Percentiles rank a stretch among this genome's conserved stretches.
Conservation (phyloP, 1,140 invertebrate genomes). For the Drosophila bipectinata region DNA sequence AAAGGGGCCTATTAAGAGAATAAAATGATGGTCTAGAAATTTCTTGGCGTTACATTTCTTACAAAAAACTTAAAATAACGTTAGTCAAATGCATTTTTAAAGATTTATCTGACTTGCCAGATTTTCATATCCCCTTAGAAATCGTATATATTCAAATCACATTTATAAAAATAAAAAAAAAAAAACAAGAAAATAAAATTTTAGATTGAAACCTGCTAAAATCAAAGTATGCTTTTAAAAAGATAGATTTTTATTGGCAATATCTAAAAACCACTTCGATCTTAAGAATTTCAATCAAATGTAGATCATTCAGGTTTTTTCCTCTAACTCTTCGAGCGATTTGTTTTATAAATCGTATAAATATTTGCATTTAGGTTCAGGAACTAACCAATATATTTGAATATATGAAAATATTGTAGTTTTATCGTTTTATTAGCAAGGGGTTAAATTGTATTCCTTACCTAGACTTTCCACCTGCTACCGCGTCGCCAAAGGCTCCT, state of each 20-base stretch:
- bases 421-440: background rate
- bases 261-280: background rate
- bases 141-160: too few species aligned
- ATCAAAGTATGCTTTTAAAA: background rate
- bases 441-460: background rate
- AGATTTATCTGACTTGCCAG: too few species aligned
- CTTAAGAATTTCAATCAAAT: background rate
- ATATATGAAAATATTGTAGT: background rate
- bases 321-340: background rate
- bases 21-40: background rate
- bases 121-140: too few species aligned
- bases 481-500: constrained; percentile 17
- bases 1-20: too few species aligned
- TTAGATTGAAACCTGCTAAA: background rate
- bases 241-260: background rate
- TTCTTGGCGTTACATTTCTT: too few species aligned
- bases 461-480: constrained; percentile 57
- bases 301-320: constrained; percentile 1
- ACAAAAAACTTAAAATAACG: too few species aligned
- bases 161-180: too few species aligned
- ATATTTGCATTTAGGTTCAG: background rate
- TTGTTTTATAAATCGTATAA: background rate
- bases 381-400: background rate
- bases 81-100: too few species aligned
- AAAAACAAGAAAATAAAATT: too few species aligned